These are phyloP conservation scores for Typhlichthys eigenmanni DNA, from an alignment of 2,797 vertebrate species.

Conservation along the genomic window DNA sequence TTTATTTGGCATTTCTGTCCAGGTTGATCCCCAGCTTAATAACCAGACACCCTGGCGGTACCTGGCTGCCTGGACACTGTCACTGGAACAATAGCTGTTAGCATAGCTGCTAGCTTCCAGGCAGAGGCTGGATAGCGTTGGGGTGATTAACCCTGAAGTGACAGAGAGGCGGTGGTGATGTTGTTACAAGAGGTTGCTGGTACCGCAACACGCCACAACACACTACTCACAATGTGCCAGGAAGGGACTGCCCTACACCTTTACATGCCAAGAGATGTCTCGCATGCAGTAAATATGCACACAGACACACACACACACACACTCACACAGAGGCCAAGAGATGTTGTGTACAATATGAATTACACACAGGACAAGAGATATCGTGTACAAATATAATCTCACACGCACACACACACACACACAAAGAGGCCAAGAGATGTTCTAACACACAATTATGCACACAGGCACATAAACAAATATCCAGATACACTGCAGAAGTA, in stretches of 20 bases:
- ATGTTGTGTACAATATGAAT: not conserved
- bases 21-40: constrained; percentile 23
- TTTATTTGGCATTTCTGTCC: constrained; percentile 39
- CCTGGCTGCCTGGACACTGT: constrained; percentile 47
- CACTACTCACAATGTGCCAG: not conserved
- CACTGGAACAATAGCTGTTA: constrained; percentile 30
- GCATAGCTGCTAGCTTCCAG: constrained; percentile 42
- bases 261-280: not conserved
- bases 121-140: constrained; percentile 43
- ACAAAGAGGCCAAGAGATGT: not conserved
- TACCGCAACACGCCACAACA: constrained; percentile 6
- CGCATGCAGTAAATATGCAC: not conserved
- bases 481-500: not conserved
- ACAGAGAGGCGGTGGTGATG: constrained; percentile 37
- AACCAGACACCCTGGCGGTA: constrained; percentile 27
- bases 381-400: not conserved
- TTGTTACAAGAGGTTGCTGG: constrained; percentile 59
- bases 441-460: constrained; percentile 1
- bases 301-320: constrained; percentile 7
- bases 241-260: not conserved
- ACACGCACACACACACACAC: not conserved
- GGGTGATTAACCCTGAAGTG: constrained; percentile 44
- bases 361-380: not conserved
- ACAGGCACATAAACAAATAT: constrained; percentile 7
- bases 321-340: not conserved